Evolutionary conservation across 2,888 invertebrate species (phyloP).

Genomic region (Neocrepidodera transversa): DNA sequence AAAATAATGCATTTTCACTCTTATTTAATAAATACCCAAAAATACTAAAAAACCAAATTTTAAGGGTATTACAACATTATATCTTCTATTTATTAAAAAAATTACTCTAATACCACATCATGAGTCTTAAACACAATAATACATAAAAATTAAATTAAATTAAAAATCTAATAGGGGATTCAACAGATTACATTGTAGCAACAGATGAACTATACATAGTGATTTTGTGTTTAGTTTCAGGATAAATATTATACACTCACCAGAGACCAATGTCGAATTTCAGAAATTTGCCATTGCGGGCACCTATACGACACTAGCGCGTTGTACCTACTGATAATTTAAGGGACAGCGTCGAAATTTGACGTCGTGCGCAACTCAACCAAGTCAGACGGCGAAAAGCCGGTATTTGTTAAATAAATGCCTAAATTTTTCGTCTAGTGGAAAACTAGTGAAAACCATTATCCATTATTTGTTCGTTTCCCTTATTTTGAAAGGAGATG

Average conservation of each 20-base stretch:
- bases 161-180: not conserved
- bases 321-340: constrained; percentile 62
- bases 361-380: constrained; percentile 59
- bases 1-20: not conserved
- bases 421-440: constrained; percentile 41
- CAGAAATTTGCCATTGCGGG: constrained; percentile 60
- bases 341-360: constrained; percentile 57
- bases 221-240: not conserved
- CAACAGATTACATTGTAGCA: not conserved
- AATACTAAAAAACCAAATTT: too few species aligned
- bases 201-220: not conserved
- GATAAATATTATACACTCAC: constrained; percentile 43
- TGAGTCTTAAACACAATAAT: too few species aligned
- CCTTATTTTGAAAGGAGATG: not conserved
- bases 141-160: too few species aligned
- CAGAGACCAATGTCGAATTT: constrained; percentile 60
- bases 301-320: constrained; percentile 61
- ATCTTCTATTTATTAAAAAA: too few species aligned
- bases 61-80: too few species aligned
- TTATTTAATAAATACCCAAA: too few species aligned
- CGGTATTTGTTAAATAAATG: constrained; percentile 57
- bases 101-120: too few species aligned
- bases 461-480: constrained; percentile 16
- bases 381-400: constrained; percentile 59
- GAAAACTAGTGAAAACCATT: constrained; percentile 24